These are phyloP conservation scores for Pao palembangensis DNA, from an alignment of 2,113 vertebrate genomes.

Conservation along the genomic window DNA sequence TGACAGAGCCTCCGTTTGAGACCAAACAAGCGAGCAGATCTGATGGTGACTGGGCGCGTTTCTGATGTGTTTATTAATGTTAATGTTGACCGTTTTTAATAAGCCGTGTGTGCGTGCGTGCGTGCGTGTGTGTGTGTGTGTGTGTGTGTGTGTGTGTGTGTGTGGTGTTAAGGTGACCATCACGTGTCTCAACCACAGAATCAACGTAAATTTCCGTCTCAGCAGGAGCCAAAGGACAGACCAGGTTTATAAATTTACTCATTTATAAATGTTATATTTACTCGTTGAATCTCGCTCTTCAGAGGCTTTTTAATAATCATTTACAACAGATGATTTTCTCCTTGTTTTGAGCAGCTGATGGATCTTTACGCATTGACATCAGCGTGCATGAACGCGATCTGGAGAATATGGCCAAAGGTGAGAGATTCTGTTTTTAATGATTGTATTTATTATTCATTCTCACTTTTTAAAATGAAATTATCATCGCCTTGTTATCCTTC, in stretches of 20 bases:
- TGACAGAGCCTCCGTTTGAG: slow-evolving; percentile 66
- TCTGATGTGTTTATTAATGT: not conserved
- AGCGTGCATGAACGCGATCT: slow-evolving; percentile 85
- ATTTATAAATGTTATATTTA: not conserved
- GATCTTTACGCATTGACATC: slow-evolving; percentile 80
- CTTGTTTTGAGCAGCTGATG: slow-evolving; percentile 74
- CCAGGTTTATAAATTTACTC: slow-evolving; percentile 62
- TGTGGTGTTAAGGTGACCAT: slow-evolving; percentile 28
- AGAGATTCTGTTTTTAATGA: slow-evolving; percentile 31
- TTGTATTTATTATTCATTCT: not conserved
- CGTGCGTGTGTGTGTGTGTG: too few species aligned
- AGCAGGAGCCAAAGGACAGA: slow-evolving; percentile 84
- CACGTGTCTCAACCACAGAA: slow-evolving; percentile 80
- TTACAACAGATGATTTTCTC: not conserved
- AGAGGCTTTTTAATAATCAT: not conserved
- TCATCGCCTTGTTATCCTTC: too few species aligned
- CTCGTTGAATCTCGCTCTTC: not conserved
- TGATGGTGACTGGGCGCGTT: slow-evolving; percentile 76
- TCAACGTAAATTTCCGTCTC: slow-evolving; percentile 78
- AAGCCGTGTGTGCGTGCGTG: too few species aligned
- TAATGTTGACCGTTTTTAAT: not conserved
- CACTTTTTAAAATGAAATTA: not conserved
- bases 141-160: too few species aligned
- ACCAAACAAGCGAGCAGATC: slow-evolving; percentile 79
- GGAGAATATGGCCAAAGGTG: slow-evolving; percentile 95